Evolutionary conservation across 2,797 vertebrate species (phyloP).

Genomic region (Delichon dasypus): DNA sequence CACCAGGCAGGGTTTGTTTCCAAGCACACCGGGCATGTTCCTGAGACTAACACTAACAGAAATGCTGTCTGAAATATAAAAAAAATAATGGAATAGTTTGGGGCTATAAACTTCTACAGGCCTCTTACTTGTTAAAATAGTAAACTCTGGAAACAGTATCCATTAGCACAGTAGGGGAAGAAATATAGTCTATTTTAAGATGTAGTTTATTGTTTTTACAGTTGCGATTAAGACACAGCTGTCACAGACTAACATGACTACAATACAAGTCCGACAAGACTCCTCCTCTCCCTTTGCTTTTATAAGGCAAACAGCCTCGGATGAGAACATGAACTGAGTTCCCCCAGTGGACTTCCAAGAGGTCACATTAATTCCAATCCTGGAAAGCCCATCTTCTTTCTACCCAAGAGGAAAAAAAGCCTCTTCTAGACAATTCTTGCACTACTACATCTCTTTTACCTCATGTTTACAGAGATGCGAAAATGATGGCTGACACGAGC

Average conservation of each 20-base stretch:
- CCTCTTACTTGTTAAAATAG: background rate
- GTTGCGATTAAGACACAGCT: background rate
- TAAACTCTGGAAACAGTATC: background rate
- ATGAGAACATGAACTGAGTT: background rate
- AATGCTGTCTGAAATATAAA: background rate
- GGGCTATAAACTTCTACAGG: background rate
- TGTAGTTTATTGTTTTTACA: background rate
- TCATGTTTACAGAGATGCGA: background rate
- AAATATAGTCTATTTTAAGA: background rate
- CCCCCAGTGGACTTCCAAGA: background rate
- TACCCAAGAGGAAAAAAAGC: background rate
- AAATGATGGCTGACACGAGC: background rate
- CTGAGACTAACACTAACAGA: background rate
- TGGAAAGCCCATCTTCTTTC: background rate
- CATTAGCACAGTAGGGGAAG: background rate
- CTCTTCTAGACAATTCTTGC: background rate
- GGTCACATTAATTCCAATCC: background rate
- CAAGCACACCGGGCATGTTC: background rate
- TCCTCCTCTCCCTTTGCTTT: background rate
- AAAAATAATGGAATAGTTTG: background rate
- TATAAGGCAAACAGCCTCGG: background rate
- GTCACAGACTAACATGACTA: background rate
- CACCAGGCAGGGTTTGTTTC: background rate
- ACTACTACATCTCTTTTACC: background rate
- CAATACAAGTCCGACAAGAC: background rate